These are phyloP conservation scores for Peromyscus maniculatus DNA, from an alignment of 2,113 vertebrate genomes.

Conservation along the genomic window DNA sequence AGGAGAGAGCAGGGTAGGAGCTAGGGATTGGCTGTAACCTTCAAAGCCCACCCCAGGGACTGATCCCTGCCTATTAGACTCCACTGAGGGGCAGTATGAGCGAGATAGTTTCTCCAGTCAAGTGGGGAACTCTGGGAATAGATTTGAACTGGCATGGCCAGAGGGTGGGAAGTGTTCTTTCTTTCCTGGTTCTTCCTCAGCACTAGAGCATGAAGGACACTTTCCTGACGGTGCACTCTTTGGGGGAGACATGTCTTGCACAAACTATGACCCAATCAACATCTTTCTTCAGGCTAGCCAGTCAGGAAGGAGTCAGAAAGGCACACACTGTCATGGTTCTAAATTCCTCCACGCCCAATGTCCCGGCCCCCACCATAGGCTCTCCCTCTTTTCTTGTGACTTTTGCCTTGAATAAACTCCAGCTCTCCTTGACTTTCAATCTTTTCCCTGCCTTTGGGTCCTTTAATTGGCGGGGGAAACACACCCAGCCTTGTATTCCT, in stretches of 20 bases:
- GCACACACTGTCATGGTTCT: neutral
- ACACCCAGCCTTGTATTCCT: neutral
- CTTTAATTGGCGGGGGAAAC: neutral
- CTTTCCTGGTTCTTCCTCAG: neutral
- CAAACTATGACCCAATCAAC: neutral
- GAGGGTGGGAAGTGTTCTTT: neutral
- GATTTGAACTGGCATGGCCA: neutral
- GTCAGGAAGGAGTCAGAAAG: neutral
- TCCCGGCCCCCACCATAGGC: no score
- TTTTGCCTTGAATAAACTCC: neutral
- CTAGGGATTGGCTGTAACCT: neutral
- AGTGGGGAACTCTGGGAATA: no score
- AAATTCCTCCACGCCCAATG: neutral
- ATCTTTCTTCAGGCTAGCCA: neutral
- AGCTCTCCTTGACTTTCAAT: neutral
- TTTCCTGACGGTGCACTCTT: neutral
- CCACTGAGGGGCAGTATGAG: neutral
- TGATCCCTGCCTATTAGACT: no score
- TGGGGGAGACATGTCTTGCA: neutral
- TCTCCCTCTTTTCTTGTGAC: neutral
- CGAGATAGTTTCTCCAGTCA: neutral
- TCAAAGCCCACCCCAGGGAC: no score
- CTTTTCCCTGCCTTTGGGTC: neutral
- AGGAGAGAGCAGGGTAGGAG: neutral
- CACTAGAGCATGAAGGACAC: accelerated